Conservation (phyloP, 2,797 vertebrate species). For the Chrosomus eos region DNA sequence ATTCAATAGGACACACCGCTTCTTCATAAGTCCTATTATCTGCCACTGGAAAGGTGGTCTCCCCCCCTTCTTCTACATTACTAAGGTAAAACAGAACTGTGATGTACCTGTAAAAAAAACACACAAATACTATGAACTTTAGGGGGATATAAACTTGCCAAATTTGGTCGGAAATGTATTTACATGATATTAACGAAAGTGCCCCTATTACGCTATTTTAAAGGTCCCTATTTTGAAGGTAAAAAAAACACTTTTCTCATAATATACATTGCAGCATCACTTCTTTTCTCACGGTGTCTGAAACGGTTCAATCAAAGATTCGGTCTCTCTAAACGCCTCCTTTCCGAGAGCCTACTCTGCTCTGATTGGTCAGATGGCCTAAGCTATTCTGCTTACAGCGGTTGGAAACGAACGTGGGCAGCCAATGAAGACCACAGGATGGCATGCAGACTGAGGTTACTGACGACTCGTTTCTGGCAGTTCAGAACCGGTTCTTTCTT, state of each 20-base stretch:
- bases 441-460: not conserved
- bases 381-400: not conserved
- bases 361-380: too few species aligned
- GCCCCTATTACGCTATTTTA: not conserved
- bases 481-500: not conserved
- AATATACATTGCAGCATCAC: too few species aligned
- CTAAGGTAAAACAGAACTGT: slow-evolving; percentile 99
- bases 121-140: not conserved
- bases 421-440: too few species aligned
- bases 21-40: slow-evolving; percentile 99
- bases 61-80: slow-evolving; percentile 94
- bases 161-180: not conserved
- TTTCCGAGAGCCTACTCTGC: not conserved
- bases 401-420: not conserved
- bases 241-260: too few species aligned
- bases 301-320: not conserved
- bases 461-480: not conserved
- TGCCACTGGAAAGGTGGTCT: slow-evolving; percentile 97
- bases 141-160: not conserved
- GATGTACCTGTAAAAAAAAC: slow-evolving; percentile 88
- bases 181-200: not conserved
- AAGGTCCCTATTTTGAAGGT: not conserved
- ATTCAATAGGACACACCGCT: slow-evolving; percentile 81
- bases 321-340: too few species aligned
- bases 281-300: not conserved